These are phyloP conservation scores for Notodromas monacha DNA, from an alignment of 2,888 invertebrate genomes.

Conservation along the genomic window DNA sequence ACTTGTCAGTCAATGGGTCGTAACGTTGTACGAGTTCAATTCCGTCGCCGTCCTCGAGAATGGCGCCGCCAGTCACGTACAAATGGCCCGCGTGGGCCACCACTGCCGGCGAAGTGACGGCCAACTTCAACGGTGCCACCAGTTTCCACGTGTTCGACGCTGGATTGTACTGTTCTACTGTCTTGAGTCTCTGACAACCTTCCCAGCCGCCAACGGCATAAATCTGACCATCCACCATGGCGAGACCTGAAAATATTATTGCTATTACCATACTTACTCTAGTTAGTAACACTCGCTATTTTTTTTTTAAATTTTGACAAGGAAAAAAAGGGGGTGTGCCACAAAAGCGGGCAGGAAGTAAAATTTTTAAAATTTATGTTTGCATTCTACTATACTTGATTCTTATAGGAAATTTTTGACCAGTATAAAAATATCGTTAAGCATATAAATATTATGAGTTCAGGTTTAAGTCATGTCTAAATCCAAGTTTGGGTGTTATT, in stretches of 20 bases:
- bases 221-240: constrained; percentile 19
- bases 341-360: no score
- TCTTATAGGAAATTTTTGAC: no score
- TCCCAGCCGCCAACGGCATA: constrained; percentile 22
- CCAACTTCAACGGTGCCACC: constrained; percentile 18
- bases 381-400: no score
- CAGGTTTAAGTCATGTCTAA: no score
- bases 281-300: no score
- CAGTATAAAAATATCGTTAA: no score
- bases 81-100: constrained; percentile 17
- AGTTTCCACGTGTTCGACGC: constrained; percentile 18
- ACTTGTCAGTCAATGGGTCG: constrained; percentile 17
- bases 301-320: no score
- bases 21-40: constrained; percentile 18
- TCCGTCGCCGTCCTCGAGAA: constrained; percentile 21
- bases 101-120: constrained; percentile 19
- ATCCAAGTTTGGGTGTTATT: no score
- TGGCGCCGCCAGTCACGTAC: constrained; percentile 20
- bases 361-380: no score
- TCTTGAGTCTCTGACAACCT: constrained; percentile 16
- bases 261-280: no score
- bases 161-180: constrained; percentile 20
- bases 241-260: constrained; percentile 17
- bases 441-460: no score
- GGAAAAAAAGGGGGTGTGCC: no score